Percentiles rank a stretch among this genome's conserved stretches.
phyloP scores from a whole-genome alignment of 2,113 vertebrate genomes.

The Oenanthe oenanthe region DNA sequence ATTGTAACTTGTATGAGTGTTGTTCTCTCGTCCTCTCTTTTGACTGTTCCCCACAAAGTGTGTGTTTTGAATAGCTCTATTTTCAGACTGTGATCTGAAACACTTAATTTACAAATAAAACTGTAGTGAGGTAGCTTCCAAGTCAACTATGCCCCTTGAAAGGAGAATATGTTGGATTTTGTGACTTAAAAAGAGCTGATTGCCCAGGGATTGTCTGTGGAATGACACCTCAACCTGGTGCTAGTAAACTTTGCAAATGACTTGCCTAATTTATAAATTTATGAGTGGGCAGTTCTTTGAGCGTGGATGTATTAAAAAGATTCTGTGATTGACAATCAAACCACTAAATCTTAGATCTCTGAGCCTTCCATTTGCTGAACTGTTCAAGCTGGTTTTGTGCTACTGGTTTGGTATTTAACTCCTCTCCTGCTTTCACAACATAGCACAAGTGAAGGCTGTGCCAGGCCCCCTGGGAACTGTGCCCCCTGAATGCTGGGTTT shows the following conservation, averaged over 20 bases:
- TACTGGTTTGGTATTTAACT: neutral
- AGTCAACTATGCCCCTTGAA: neutral
- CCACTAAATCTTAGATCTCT: neutral
- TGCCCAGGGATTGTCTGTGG: neutral
- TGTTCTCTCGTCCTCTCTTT: neutral
- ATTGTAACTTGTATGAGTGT: neutral
- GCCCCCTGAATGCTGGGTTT: neutral
- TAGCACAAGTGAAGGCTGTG: neutral
- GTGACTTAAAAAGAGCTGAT: neutral
- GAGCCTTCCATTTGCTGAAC: neutral
- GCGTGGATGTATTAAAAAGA: neutral
- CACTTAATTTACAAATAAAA: neutral
- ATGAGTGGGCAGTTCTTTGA: neutral
- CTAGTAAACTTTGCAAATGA: neutral
- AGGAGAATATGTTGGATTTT: neutral
- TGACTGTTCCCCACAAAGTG: neutral
- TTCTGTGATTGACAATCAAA: neutral
- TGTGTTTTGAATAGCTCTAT: neutral
- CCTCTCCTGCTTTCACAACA: constrained; percentile 15
- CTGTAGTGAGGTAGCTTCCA: neutral
- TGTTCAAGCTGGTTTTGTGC: neutral
- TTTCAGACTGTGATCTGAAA: constrained; percentile 15
- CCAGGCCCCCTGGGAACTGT: neutral
- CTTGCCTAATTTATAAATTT: neutral
- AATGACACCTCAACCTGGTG: neutral